Evolutionary conservation across 2,113 vertebrate genomes (phyloP).

Genomic region (Panurus biarmicus): DNA sequence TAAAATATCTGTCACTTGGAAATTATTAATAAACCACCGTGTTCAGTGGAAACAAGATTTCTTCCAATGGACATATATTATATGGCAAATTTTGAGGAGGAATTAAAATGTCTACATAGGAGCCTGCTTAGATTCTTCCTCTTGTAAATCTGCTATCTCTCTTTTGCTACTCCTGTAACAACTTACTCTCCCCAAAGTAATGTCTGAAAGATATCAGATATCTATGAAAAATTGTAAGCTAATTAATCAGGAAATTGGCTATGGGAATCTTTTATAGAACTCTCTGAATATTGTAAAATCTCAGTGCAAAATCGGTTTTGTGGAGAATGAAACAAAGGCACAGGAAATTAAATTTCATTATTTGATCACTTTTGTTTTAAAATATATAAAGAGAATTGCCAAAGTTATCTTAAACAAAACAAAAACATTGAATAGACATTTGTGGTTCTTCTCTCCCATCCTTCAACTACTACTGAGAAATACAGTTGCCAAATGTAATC

Average conservation of each 20-base stretch:
- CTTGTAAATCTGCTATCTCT: neutral
- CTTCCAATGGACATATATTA: neutral
- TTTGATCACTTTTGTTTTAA: neutral
- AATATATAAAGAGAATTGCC: neutral
- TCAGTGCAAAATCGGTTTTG: neutral
- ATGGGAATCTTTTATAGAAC: neutral
- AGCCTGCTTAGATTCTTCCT: neutral
- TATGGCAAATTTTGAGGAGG: neutral
- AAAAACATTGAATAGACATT: neutral
- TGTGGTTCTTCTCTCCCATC: neutral
- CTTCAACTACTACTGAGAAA: neutral
- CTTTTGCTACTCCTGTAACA: neutral
- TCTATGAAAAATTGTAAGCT: neutral
- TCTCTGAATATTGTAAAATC: neutral
- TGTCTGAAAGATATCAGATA: neutral
- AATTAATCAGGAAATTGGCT: neutral
- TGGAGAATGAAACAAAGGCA: neutral
- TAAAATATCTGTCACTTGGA: neutral
- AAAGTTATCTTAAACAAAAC: neutral
- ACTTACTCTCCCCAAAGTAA: neutral
- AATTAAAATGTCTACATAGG: neutral
- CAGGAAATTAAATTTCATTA: neutral
- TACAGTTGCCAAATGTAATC: neutral
- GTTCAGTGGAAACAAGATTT: neutral
- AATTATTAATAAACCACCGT: neutral